Conservation (phyloP, 1,140 invertebrate species). For the Polypedilum vanderplanki region DNA sequence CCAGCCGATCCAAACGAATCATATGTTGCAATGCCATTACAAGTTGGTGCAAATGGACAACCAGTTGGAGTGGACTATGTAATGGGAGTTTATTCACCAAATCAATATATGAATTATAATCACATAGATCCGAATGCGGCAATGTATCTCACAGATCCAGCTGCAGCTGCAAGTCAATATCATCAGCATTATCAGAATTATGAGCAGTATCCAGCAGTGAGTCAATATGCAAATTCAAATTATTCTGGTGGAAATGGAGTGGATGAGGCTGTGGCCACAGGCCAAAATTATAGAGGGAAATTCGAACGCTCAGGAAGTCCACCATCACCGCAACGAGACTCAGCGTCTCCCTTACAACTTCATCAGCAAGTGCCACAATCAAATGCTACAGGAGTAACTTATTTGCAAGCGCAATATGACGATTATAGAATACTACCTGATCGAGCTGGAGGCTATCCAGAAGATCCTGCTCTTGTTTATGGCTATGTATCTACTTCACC, state of each 20-base stretch:
- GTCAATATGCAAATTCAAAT: constrained; percentile 44
- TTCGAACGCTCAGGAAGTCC: constrained; percentile 51
- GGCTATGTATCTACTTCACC: constrained; percentile 59
- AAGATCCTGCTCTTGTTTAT: constrained; percentile 54
- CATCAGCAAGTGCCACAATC: constrained; percentile 20
- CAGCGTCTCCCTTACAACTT: constrained; percentile 50
- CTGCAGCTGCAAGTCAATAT: constrained; percentile 29
- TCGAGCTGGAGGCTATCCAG: constrained; percentile 41
- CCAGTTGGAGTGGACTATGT: constrained; percentile 45
- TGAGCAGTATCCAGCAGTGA: constrained; percentile 50
- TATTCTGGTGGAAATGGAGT: constrained; percentile 36
- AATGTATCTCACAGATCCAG: constrained; percentile 38
- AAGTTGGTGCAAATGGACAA: constrained; percentile 49
- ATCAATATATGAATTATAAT: constrained; percentile 43
- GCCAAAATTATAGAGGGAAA: constrained; percentile 41
- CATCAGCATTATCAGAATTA: constrained; percentile 47
- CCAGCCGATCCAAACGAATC: constrained; percentile 45
- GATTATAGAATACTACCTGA: constrained; percentile 62
- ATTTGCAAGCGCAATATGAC: constrained; percentile 45
- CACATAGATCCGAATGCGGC: constrained; percentile 39
- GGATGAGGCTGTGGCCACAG: constrained; percentile 34
- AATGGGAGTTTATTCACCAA: constrained; percentile 38
- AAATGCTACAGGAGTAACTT: constrained; percentile 32
- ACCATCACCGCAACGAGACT: constrained; percentile 52
- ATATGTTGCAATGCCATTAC: constrained; percentile 43